These are phyloP conservation scores for Neotragus pygmaeus DNA, from an alignment of 2,113 vertebrate species.

Conservation along the genomic window DNA sequence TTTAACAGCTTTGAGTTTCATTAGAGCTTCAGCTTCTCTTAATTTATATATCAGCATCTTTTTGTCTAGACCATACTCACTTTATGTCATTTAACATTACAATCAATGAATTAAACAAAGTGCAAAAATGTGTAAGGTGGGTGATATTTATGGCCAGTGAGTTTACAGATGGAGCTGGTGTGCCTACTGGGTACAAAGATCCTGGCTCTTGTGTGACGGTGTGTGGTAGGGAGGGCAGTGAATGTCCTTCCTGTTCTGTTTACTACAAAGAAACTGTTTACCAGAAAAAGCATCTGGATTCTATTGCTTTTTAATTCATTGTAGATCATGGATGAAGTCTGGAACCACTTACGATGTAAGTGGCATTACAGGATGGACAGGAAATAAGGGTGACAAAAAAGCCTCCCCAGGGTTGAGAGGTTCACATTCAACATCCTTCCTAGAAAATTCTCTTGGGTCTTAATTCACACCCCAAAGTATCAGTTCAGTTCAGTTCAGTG, in stretches of 20 bases:
- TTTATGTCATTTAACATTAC: not conserved
- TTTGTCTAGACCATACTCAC: not conserved
- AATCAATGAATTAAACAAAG: not conserved
- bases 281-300: slow-evolving; percentile 69
- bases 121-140: accelerated
- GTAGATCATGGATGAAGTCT: slow-evolving; percentile 59
- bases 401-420: not conserved
- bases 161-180: accelerated
- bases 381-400: slow-evolving; percentile 13
- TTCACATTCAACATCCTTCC: not conserved
- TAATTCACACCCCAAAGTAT: not conserved
- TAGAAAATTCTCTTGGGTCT: not conserved
- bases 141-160: accelerated
- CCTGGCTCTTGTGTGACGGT: not conserved
- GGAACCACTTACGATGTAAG: slow-evolving; percentile 68
- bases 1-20: not conserved
- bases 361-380: slow-evolving; percentile 62
- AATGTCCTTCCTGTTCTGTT: slow-evolving; percentile 38
- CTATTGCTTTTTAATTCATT: slow-evolving; percentile 60
- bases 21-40: not conserved
- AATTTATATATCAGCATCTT: not conserved
- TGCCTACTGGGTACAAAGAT: accelerated
- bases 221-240: not conserved
- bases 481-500: not conserved
- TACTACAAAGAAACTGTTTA: slow-evolving; percentile 64